Evolutionary conservation across 2,888 invertebrate species (phyloP).

Genomic region (Tiliacea aurago): DNA sequence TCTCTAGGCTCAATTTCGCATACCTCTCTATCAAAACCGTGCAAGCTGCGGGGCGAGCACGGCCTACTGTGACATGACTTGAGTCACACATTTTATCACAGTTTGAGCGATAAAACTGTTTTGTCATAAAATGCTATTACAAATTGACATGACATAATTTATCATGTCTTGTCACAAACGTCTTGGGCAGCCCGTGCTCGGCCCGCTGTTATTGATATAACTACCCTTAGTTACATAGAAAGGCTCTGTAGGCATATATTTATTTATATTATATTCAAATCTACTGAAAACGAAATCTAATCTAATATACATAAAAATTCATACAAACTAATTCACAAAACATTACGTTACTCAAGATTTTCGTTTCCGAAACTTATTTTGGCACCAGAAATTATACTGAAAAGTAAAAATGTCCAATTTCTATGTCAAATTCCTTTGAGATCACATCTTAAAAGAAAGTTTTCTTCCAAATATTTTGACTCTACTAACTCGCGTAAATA

Average conservation of each 20-base stretch:
- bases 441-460: conserved; percentile 55
- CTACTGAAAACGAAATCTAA: conserved; percentile 60
- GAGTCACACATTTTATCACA: too few species aligned
- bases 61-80: too few species aligned
- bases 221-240: conserved; percentile 60
- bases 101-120: too few species aligned
- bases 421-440: conserved; percentile 60
- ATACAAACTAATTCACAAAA: conserved; percentile 58
- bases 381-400: conserved; percentile 73
- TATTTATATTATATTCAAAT: conserved; percentile 52
- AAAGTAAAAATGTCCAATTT: conserved; percentile 59
- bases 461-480: conserved; percentile 26
- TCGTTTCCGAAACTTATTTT: conserved; percentile 64
- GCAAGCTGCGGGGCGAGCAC: too few species aligned
- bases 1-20: not conserved
- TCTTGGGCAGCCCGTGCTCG: too few species aligned
- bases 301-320: conserved; percentile 64
- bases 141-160: too few species aligned
- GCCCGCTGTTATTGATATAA: conserved; percentile 42
- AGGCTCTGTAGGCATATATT: conserved; percentile 66
- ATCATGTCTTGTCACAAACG: too few species aligned
- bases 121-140: too few species aligned
- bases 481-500: conserved; percentile 40
- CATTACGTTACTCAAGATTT: conserved; percentile 48
- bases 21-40: conserved; percentile 32